Evolutionary conservation across 2,888 invertebrate species (phyloP), one percentile per base, ranked within the genome.

Genomic region (Aphodius granarius): DNA sequence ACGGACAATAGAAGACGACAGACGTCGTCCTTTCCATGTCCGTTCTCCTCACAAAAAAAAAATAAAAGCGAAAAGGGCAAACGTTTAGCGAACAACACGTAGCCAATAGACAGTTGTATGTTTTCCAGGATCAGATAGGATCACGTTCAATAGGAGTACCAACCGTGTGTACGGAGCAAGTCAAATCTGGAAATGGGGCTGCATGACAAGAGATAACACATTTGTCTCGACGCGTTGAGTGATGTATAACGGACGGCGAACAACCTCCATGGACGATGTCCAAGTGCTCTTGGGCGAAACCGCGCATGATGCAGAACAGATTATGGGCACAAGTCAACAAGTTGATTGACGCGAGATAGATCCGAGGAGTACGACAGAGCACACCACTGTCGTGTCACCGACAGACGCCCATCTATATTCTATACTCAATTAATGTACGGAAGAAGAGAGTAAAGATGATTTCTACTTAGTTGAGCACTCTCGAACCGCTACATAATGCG

Each of bases 321-420:
- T 83, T 83, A 81, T 81, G 80, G 71, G 68, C 81, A 82, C 81
- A 80, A 76, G 80, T 77, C 79, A 81, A 82, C 81, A 80, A 76
- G 80, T 76, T 80, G 81, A 81, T 79, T 82, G 82, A 83, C 81
- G 80, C 81, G 77, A 78, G 80, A 81, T 78, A 79, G 80, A 80
- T n/a, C 43, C 80, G 79, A 76, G 62, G 76, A 74, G 72, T 70
- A 74, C 74, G 72, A 74, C 74, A 74, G 78, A 77, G 78, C 76
- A 76, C 77, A 75, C 78, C 78, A 77, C 79, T 78, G 78, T 79
- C 79, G 78, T 79, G 80, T 79, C 80, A 78, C 76, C 78, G 73
- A 72, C 65, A 78, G 78, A 79, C 79, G 78, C 79, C 80, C 80
- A 79, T 80, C 79, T 80, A 79, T 77, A 77, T 77, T 80, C 79